Percentiles rank a stretch among this genome's conserved stretches.
Conservation (phyloP, 2,888 invertebrate species). For the Blomia tropicalis region DNA sequence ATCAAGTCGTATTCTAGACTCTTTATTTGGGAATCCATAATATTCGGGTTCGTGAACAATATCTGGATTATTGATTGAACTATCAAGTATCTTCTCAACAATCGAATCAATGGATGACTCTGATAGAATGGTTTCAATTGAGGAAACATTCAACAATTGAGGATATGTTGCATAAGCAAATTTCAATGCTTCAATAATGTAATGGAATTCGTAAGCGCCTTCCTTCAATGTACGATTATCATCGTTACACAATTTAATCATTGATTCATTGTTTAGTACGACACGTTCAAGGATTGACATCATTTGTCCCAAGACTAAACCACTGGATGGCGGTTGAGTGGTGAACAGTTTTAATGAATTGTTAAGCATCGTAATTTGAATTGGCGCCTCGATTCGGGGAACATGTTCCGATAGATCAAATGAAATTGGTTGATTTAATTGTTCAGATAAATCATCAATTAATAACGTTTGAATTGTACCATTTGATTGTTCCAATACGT, state of each 20-base stretch:
- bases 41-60: neutral
- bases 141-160: neutral
- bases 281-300: neutral
- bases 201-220: slow-evolving; percentile 11
- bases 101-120: neutral
- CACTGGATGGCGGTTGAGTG: neutral
- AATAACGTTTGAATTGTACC: neutral
- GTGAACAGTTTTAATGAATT: neutral
- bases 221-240: slow-evolving; percentile 1
- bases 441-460: neutral
- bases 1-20: too few species aligned
- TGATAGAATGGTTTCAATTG: neutral
- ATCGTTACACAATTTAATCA: neutral
- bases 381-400: slow-evolving; percentile 1
- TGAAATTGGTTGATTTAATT: neutral
- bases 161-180: neutral
- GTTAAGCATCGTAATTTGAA: neutral
- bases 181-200: neutral
- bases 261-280: neutral
- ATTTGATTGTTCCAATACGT: neutral
- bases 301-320: neutral
- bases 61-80: neutral
- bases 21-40: slow-evolving; percentile 1
- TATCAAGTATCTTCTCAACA: neutral
- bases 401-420: neutral